Percentiles rank a stretch among this genome's conserved stretches.
Evolutionary conservation across 2,888 invertebrate species (phyloP).

Genomic region (Spisula subtruncata): DNA sequence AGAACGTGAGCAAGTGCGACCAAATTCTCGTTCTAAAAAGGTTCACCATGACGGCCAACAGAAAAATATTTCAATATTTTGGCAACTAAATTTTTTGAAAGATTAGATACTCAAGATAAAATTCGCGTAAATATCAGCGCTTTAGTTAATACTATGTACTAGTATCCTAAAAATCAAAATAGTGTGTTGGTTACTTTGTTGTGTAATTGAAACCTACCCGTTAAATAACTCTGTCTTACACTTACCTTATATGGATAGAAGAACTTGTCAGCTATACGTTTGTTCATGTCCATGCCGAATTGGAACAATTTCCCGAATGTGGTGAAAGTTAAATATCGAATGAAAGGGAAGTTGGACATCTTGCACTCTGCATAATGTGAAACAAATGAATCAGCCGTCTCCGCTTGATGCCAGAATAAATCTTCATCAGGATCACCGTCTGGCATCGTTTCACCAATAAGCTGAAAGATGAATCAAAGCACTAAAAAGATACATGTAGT

Average conservation of each 20-base stretch:
- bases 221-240: background rate
- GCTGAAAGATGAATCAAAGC: background rate
- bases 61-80: too few species aligned
- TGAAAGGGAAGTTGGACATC: background rate
- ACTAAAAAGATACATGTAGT: too few species aligned
- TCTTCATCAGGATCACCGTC: constrained; percentile 23
- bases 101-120: too few species aligned
- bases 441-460: background rate
- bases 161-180: too few species aligned
- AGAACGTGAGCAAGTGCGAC: too few species aligned
- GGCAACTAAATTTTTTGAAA: too few species aligned
- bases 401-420: background rate
- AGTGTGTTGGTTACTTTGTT: too few species aligned
- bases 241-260: constrained; percentile 1
- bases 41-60: too few species aligned
- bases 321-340: background rate
- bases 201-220: too few species aligned
- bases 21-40: too few species aligned
- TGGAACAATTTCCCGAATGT: background rate
- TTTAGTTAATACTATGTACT: too few species aligned
- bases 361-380: background rate
- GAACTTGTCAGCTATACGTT: constrained; percentile 10
- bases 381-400: background rate
- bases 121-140: too few species aligned
- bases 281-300: background rate